Percentiles rank a stretch among this genome's conserved stretches.
Evolutionary conservation across 2,113 vertebrate genomes (phyloP).

Genomic region (Dicaeum eximium): DNA sequence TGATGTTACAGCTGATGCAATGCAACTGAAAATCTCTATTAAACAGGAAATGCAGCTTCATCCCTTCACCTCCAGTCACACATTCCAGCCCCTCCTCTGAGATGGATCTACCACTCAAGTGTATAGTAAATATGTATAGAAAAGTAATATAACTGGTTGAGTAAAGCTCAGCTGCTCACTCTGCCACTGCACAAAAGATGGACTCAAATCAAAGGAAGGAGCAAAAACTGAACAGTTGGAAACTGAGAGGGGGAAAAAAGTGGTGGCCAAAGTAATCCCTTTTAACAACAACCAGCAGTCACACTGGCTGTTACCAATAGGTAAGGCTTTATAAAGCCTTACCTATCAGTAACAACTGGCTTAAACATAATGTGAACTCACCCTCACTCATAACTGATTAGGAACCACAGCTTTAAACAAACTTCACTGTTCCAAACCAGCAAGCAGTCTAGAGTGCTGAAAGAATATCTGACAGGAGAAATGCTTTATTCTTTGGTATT

Average conservation of each 20-base stretch:
- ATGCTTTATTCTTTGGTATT: neutral
- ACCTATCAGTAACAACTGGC: neutral
- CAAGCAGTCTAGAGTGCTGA: neutral
- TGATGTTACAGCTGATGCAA: neutral
- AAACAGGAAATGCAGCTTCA: neutral
- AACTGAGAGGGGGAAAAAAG: neutral
- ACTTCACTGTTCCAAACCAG: neutral
- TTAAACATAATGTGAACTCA: neutral
- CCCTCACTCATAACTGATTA: neutral
- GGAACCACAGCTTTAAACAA: neutral
- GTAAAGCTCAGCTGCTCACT: neutral
- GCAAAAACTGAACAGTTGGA: fast-evolving
- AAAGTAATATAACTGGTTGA: neutral
- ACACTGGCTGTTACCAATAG: neutral
- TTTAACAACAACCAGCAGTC: neutral
- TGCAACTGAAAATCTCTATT: neutral
- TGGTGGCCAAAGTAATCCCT: neutral
- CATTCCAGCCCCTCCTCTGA: neutral
- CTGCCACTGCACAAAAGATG: neutral
- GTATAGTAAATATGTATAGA: neutral
- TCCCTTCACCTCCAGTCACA: neutral
- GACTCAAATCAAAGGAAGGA: neutral
- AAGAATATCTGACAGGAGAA: neutral
- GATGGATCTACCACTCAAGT: neutral
- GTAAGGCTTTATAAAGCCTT: neutral